Evolutionary conservation across 2,888 invertebrate species (phyloP).

Genomic region (Oxyscelio sp.): DNA sequence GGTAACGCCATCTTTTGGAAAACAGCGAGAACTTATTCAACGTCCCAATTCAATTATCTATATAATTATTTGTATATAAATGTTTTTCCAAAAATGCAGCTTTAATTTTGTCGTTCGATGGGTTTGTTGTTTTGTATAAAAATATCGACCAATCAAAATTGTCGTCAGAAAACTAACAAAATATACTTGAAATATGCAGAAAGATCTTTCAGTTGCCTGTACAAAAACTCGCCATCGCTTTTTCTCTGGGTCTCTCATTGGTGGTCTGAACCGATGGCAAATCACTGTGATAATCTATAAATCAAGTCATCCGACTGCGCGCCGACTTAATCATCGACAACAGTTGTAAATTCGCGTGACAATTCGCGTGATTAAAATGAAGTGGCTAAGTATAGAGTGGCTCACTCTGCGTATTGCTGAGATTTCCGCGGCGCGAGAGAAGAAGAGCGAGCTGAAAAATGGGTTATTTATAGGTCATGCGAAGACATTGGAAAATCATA

Average conservation of each 20-base stretch:
- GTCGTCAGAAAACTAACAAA: too few relatives aligned
- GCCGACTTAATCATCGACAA: constrained; percentile 76
- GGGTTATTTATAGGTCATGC: not conserved
- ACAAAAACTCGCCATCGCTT: constrained; percentile 23
- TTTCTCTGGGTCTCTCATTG: constrained; percentile 55
- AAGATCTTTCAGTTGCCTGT: not conserved
- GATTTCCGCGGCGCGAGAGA: constrained; percentile 43
- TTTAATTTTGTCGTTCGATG: too few relatives aligned
- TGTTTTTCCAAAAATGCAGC: too few relatives aligned
- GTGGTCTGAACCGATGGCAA: constrained; percentile 74
- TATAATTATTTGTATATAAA: too few relatives aligned
- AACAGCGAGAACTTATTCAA: too few relatives aligned
- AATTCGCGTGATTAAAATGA: constrained; percentile 84
- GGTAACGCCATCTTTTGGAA: too few relatives aligned
- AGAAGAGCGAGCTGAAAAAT: constrained; percentile 29
- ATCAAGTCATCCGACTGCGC: constrained; percentile 68
- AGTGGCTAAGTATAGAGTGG: constrained; percentile 78
- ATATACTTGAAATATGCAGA: not conserved
- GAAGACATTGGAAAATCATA: not conserved
- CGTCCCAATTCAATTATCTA: too few relatives aligned
- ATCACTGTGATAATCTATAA: constrained; percentile 79
- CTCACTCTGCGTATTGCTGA: constrained; percentile 39
- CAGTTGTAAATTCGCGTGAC: constrained; percentile 81
- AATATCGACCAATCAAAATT: too few relatives aligned
- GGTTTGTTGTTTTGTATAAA: too few relatives aligned